Base-by-base conservation (phyloP, 2,113 vertebrate genomes). In the Hiodon tergisus region DNA sequence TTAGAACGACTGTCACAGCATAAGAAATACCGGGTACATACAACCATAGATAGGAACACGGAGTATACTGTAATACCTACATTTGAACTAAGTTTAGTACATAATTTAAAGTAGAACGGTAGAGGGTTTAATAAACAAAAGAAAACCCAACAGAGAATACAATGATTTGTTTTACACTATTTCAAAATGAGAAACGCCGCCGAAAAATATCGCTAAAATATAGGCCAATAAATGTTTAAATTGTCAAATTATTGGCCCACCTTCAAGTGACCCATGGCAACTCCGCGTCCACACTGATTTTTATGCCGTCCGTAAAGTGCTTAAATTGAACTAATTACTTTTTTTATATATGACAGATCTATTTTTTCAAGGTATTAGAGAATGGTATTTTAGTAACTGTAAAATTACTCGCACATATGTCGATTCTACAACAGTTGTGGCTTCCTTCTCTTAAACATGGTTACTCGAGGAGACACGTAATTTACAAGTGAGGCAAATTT, bases 251-350 rank as follows among this genome's bases (percentile, higher is more conserved):
- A 63, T 16, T 63, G 60, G 71, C 46, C 53, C 62, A 67, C 53
- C 63, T 68, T 62, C 65, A 59, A 75, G 65, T 59, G 65, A 53
- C 73, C 63, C n/a, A 68, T 66, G 65, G 65, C 63, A 68, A n/a
- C 55, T 17, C 53, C 65, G 46, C 68, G 51, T 66, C 72, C 63
- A 16, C 61, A 47, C 16, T 48, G 61, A 17, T 57, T 61, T 69
- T 47, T 69, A 14, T 51, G 11, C 67, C 61, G 31, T 31, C 31
- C 31, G 31, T 31, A 66, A 73, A 62, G 10, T 17, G 52, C 61
- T 73, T 62, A 54, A 17, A 60, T 62, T 17, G 53, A 51, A 10
- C 48, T 47, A 17, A n/a, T 48, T 17, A 47, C 63, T 17, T 17
- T 66, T 66, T 47, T 3, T 11, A 31, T 48, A 31, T 48, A 66